Conservation (phyloP, 2,113 vertebrate species). For the Polypterus bichir region DNA sequence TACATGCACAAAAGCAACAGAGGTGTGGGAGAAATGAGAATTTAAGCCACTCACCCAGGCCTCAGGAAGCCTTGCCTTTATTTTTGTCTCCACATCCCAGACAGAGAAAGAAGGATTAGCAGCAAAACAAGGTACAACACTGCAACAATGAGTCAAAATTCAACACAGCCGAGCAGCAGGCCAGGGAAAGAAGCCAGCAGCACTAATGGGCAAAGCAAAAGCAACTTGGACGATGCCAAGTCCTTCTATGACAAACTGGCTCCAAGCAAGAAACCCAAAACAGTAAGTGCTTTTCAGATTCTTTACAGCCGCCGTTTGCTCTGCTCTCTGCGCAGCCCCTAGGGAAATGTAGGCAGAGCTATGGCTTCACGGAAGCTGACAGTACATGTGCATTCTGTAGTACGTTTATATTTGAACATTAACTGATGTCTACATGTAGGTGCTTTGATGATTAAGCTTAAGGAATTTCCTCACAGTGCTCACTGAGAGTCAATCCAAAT, state of each 20-base stretch:
- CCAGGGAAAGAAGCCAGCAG: slow-evolving; percentile 7
- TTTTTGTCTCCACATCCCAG: neutral
- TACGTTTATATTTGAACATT: no score
- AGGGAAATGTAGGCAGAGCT: no score
- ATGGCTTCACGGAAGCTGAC: no score
- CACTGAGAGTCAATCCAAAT: no score
- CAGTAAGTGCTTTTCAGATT: slow-evolving; percentile 34
- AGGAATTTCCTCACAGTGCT: no score
- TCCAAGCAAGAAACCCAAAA: slow-evolving; percentile 58
- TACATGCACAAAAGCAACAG: neutral
- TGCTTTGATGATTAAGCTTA: no score
- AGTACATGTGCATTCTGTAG: no score
- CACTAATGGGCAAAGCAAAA: slow-evolving; percentile 13
- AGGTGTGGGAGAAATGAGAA: neutral
- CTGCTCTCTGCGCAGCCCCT: no score
- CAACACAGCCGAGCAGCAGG: neutral
- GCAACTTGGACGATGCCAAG: slow-evolving; percentile 45
- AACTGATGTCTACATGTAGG: no score
- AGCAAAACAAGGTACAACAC: neutral
- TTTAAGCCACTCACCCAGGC: neutral
- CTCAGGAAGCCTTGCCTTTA: neutral
- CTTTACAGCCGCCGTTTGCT: no score
- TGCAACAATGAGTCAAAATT: neutral
- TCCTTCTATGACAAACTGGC: slow-evolving; percentile 47
- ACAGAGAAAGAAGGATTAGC: neutral